Base-by-base conservation (phyloP, 1,140 invertebrate species). In the Stegodyphus dumicola region DNA sequence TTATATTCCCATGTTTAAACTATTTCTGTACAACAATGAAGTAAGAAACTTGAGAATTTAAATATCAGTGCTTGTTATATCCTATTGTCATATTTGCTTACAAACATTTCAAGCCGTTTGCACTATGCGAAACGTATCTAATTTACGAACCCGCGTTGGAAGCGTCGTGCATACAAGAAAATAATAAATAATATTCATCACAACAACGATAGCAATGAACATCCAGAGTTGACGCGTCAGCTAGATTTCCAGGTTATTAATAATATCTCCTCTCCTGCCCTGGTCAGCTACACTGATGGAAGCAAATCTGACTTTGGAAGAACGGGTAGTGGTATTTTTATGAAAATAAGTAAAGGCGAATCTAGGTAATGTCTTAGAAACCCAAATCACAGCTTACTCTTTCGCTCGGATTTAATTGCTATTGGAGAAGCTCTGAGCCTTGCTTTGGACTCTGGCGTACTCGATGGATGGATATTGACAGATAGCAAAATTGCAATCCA, bases 191-290 rank as follows among this genome's bases (percentile, higher is more conserved):
- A 33, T 33, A 33, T 33, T 33, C 33, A 33, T 33, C 33, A 33
- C 33, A 33, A 33, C 33, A 33, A 33, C 3, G 33, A 1, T 33
- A 33, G 3, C 3, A 33, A 33, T 33, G 33, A 33, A 33, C 33
- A 77, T 5, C 76, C 76, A 67, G 76, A 77, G 6, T 33, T 51
- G 76, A 7, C 66, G 33, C 33, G 10, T 70, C 48, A 10, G 18
- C 15, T 15, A 5, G 56, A 1, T 60, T 0, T 70, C 10, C 4
- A 48, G 33, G 69, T 70, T 33, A 49, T 70, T 18, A 49, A 49
- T 9, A 15, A 49, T 70, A 70, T 48, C 11, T 7, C 18, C 6
- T 33, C 17, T 18, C 48, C 2, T 10, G 33, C 0, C 48, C 48
- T 70, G 7, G 48, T 33, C 1, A 11, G 5, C 18, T 15, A 70